These are phyloP conservation scores for Varanus salvator DNA, from an alignment of 2,113 vertebrate genomes.

Conservation along the genomic window DNA sequence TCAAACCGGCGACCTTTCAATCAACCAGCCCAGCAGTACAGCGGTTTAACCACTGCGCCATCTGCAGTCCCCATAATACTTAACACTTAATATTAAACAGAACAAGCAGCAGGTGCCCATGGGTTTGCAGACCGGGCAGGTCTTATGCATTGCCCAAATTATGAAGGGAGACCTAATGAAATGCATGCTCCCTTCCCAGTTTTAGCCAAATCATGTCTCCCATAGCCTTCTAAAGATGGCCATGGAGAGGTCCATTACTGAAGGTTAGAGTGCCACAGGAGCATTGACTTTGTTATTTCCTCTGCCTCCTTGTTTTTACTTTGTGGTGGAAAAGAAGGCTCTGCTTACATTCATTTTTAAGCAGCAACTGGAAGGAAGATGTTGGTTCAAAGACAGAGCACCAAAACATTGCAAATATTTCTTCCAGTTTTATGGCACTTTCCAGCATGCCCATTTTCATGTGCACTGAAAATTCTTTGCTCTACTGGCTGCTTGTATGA, in stretches of 20 bases:
- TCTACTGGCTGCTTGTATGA: background rate
- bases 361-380: background rate
- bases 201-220: background rate
- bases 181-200: background rate
- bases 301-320: background rate
- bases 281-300: too few species aligned
- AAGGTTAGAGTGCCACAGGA: background rate
- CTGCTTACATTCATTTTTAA: background rate
- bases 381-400: background rate
- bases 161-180: background rate
- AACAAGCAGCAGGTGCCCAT: background rate
- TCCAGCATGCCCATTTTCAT: background rate
- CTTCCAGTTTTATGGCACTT: background rate
- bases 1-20: too few species aligned
- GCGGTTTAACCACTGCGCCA: too few species aligned
- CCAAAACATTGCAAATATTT: background rate
- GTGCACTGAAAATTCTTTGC: background rate
- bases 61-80: too few species aligned
- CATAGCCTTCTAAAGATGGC: background rate
- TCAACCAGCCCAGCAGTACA: too few species aligned
- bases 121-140: background rate
- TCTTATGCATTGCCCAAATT: background rate
- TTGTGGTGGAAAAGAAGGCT: too few species aligned
- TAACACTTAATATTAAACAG: background rate
- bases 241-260: background rate